phyloP scores from a whole-genome alignment of 2,888 invertebrate species.

The Cremastinae sp. region DNA sequence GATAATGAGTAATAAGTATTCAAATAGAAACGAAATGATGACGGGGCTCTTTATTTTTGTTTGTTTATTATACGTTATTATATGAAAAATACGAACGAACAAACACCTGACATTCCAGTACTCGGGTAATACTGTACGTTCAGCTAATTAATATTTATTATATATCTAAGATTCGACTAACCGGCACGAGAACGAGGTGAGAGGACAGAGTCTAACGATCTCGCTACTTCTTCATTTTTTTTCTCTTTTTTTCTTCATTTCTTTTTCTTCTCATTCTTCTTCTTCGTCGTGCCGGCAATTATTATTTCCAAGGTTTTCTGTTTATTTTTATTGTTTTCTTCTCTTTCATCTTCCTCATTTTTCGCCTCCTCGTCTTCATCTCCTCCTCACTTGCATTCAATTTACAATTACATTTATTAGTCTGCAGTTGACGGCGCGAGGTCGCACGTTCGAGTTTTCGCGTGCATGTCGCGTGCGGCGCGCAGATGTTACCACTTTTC shows the following conservation, averaged over 20 bases:
- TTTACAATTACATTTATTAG: slow-evolving; percentile 58
- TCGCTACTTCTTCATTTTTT: slow-evolving; percentile 46
- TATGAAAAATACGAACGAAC: slow-evolving; percentile 64
- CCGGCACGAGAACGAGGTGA: slow-evolving; percentile 60
- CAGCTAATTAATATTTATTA: slow-evolving; percentile 63
- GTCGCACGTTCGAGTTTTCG: slow-evolving; percentile 50
- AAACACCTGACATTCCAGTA: slow-evolving; percentile 66
- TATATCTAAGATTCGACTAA: slow-evolving; percentile 64
- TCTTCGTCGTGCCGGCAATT: slow-evolving; percentile 60
- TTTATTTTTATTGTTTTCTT: slow-evolving; percentile 46
- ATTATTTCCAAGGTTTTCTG: slow-evolving; percentile 60
- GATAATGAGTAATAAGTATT: slow-evolving; percentile 57
- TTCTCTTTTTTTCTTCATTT: slow-evolving; percentile 16
- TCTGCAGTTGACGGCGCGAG: slow-evolving; percentile 57
- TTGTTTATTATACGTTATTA: slow-evolving; percentile 63
- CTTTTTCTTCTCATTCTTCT: slow-evolving; percentile 1
- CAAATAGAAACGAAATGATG: slow-evolving; percentile 61
- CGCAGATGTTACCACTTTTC: slow-evolving; percentile 40
- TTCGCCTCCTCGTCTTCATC: slow-evolving; percentile 25
- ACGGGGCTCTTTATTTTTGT: slow-evolving; percentile 62
- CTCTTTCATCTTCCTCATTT: too few species aligned
- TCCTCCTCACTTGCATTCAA: slow-evolving; percentile 43
- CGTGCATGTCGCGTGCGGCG: slow-evolving; percentile 37
- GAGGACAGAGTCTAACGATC: slow-evolving; percentile 59
- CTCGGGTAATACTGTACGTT: slow-evolving; percentile 66